Conservation (phyloP, 2,113 vertebrate genomes). For the Rhinoderma darwinii region DNA sequence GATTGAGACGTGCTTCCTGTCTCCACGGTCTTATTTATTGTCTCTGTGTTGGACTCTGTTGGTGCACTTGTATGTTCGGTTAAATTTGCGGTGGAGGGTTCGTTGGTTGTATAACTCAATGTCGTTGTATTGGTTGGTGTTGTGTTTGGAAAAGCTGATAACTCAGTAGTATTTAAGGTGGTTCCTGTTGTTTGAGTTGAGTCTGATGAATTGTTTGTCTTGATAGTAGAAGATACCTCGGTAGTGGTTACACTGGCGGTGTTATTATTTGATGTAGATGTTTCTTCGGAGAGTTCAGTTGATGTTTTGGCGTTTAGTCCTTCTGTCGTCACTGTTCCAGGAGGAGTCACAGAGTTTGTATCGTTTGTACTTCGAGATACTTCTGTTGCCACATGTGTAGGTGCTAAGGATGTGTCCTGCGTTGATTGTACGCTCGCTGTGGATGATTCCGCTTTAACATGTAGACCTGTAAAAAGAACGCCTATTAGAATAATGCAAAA, state of each 20-base stretch:
- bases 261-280: background rate
- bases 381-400: background rate
- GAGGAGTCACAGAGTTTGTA: background rate
- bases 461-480: constrained; percentile 25
- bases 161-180: no score
- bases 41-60: background rate
- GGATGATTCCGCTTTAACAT: background rate
- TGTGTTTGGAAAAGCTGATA: background rate
- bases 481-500: background rate
- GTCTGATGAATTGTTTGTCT: background rate
- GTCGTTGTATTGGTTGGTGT: background rate
- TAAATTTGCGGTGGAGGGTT: background rate
- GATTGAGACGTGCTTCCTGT: background rate
- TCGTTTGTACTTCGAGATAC: background rate
- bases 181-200: background rate
- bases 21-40: background rate
- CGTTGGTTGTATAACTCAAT: background rate
- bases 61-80: background rate
- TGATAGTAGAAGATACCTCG: background rate
- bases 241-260: background rate
- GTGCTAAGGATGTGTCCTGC: background rate
- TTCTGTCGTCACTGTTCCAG: background rate
- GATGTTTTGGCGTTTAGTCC: background rate
- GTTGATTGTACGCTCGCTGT: background rate
- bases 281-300: no score